A percentile compares a stretch with the other conserved stretches of the same genome.
These are phyloP conservation scores for Chaetodon trifascialis DNA, from an alignment of 2,113 vertebrate species.

Conservation along the genomic window DNA sequence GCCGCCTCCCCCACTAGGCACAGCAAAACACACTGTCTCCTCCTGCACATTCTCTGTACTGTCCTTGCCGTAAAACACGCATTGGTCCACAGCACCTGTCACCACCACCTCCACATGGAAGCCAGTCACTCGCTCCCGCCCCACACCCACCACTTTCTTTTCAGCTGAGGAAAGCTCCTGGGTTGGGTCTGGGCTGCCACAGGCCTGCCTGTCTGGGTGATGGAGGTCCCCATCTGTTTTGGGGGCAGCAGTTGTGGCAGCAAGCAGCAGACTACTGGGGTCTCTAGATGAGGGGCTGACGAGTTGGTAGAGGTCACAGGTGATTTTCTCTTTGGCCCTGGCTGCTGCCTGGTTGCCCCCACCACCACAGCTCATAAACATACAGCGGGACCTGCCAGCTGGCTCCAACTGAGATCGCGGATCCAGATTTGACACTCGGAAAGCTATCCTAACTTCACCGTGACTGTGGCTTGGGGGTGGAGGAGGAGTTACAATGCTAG, in stretches of 20 bases:
- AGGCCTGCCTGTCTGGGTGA: conserved; percentile 75
- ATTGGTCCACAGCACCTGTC: conserved; percentile 94
- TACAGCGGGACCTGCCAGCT: conserved; percentile 81
- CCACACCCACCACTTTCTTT: conserved; percentile 70
- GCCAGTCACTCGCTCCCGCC: conserved; percentile 85
- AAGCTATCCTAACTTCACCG: conserved; percentile 93
- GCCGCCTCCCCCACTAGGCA: conserved; percentile 68
- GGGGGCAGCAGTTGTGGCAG: conserved; percentile 78
- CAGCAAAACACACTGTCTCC: conserved; percentile 90
- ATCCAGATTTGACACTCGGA: conserved; percentile 92
- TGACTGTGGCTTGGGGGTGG: conserved; percentile 77
- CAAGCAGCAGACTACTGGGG: conserved; percentile 85
- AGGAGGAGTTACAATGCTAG: conserved; percentile 53
- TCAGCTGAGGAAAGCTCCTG: conserved; percentile 76
- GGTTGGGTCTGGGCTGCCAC: conserved; percentile 41
- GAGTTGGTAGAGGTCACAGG: conserved; percentile 95
- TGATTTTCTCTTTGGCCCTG: conserved; percentile 94
- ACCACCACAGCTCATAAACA: conserved; percentile 88
- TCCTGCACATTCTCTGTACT: conserved; percentile 93
- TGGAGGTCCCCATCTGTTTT: conserved; percentile 81
- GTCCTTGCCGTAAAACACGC: conserved; percentile 94
- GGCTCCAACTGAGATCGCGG: conserved; percentile 82
- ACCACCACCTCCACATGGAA: conserved; percentile 98
- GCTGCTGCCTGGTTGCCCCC: conserved; percentile 79
- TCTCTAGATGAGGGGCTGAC: conserved; percentile 90